Base-by-base conservation (phyloP, 1,140 invertebrate species). In the Conus ventricosus region DNA sequence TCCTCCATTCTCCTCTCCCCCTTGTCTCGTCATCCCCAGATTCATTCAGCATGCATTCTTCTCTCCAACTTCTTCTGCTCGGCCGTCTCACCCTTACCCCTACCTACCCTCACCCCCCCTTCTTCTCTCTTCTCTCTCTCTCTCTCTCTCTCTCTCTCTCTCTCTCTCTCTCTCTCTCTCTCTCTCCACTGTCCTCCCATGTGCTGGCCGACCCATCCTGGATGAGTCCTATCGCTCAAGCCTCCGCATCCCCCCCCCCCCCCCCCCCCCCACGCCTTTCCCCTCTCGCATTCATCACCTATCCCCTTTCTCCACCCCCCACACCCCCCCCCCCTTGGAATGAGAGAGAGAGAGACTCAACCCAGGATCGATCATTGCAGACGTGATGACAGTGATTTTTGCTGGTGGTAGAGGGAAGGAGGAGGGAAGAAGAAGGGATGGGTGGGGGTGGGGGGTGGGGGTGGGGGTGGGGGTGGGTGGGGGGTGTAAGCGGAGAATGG, bases 81-180 rank as follows among this genome's bases (percentile, higher is more conserved):
- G 55, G 63, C 27, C 5, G 10, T 54, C 15, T 84, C 53, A 53
- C 25, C 55, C 53, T 84, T 17, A 3, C 83, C 55, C 3, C 55
- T 25, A 3, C 83, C 55, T 55, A 39, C 39, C 39, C 0, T 39
- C 39, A 39, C 39, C 39, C 39, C 39, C 39, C 39, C 39, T 39
- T 3, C 39, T 39, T 39, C 39, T 39, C 39, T 39, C 39, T 39
- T 39, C 39, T 39, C 39, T 39, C 39, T 39, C 39, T 39, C 39
- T 39, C 39, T 39, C 39, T 81, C 87, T 81, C 76, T 57, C 76
- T 88, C 87, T 55, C 87, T 80, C 75, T 81, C 86, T 87, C 86
- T 60, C 75, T 80, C 80, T 54, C 87, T 71, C 80, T 54, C 87
- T 81, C 87, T 39, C 51, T 57, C 87, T 39, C 39, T 39, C 39